Conservation (phyloP, 1,140 invertebrate genomes). For the Cherax destructor region DNA sequence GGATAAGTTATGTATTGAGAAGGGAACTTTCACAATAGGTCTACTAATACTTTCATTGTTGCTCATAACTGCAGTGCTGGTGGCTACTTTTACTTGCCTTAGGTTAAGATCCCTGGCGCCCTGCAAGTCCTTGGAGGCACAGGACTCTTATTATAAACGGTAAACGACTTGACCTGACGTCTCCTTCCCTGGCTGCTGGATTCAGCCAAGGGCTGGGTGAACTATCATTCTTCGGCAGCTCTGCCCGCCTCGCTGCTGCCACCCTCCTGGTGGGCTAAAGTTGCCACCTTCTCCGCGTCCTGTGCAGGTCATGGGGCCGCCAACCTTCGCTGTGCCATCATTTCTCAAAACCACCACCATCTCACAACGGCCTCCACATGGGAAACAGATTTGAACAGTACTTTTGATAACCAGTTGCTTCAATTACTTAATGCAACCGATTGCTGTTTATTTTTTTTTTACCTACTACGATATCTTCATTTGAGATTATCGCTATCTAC, state of each 20-base stretch:
- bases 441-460: no score
- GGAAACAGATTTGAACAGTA: no score
- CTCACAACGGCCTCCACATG: background rate
- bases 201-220: constrained; percentile 21
- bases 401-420: no score
- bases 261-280: constrained; percentile 22
- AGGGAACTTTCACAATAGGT: constrained; percentile 36
- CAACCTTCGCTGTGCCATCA: constrained; percentile 8
- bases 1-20: constrained; percentile 46
- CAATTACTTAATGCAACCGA: no score
- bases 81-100: constrained; percentile 50
- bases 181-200: constrained; percentile 46
- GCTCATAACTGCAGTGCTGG: constrained; percentile 51
- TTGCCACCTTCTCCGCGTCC: background rate
- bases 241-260: constrained; percentile 23
- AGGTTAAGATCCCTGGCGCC: constrained; percentile 32
- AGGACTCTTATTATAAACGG: constrained; percentile 35
- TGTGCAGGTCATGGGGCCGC: constrained; percentile 47
- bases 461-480: no score
- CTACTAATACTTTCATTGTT: constrained; percentile 50
- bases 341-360: background rate
- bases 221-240: background rate
- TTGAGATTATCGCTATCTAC: no score
- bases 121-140: constrained; percentile 36
- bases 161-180: constrained; percentile 13